Conservation (phyloP, 2,113 vertebrate species). For the Misgurnus anguillicaudatus region DNA sequence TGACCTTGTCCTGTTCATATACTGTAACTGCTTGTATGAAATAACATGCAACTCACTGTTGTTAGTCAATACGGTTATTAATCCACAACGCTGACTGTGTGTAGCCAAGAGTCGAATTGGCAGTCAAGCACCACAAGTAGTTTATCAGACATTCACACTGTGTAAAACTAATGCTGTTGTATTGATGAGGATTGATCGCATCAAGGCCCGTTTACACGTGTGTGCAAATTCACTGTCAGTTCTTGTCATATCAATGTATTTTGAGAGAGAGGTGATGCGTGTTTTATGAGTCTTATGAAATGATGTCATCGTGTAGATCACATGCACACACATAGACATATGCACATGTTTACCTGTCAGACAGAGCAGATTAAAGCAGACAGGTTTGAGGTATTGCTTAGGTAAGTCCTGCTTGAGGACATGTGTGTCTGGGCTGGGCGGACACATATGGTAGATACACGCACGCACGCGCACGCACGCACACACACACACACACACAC, state of each 20-base stretch:
- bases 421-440: background rate
- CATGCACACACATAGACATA: conserved; percentile 30
- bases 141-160: background rate
- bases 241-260: conserved; percentile 51
- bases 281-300: conserved; percentile 48
- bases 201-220: background rate
- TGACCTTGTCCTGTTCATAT: too few species aligned
- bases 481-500: too few species aligned
- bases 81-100: too few species aligned
- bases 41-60: too few species aligned
- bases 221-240: conserved; percentile 48
- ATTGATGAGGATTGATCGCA: conserved; percentile 36
- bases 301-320: conserved; percentile 33
- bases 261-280: conserved; percentile 25
- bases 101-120: background rate
- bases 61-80: too few species aligned
- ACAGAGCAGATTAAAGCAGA: conserved; percentile 46
- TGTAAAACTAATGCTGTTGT: background rate
- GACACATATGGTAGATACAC: background rate
- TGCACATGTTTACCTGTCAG: conserved; percentile 23
- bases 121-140: background rate
- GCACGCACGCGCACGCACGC: too few species aligned
- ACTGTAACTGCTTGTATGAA: too few species aligned
- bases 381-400: conserved; percentile 45
- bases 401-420: conserved; percentile 9